Evolutionary conservation across 2,888 invertebrate species (phyloP).

Genomic region (Machimus atricapillus): DNA sequence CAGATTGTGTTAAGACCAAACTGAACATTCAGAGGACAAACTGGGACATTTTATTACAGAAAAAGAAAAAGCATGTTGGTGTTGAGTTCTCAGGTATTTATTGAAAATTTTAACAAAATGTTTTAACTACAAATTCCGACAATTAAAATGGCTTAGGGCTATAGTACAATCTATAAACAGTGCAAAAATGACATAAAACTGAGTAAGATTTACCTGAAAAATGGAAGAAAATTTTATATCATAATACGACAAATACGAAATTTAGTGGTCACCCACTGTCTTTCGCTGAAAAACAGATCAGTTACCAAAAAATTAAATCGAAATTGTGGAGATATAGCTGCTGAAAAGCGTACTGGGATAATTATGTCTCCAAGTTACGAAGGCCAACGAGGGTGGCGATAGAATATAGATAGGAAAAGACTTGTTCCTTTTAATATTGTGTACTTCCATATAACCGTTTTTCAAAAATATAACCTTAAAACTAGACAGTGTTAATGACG

Average conservation of each 20-base stretch:
- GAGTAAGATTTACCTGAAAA: not conserved
- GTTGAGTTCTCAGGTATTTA: not conserved
- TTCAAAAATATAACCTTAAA: slow-evolving; percentile 30
- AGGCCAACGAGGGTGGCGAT: not conserved
- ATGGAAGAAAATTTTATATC: not conserved
- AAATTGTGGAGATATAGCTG: not conserved
- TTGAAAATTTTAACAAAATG: not conserved
- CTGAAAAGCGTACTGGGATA: not conserved
- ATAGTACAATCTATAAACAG: not conserved
- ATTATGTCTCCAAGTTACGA: not conserved
- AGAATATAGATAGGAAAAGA: not conserved
- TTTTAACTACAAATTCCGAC: not conserved
- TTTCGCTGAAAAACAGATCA: not conserved
- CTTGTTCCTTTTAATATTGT: not conserved
- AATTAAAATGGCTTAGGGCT: not conserved
- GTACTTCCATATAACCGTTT: slow-evolving; percentile 29
- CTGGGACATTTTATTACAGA: not conserved
- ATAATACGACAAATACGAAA: not conserved
- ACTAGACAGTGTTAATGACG: slow-evolving; percentile 12
- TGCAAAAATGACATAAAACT: not conserved
- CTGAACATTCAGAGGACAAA: no score
- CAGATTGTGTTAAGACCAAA: no score
- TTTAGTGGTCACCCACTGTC: not conserved
- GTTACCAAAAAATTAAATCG: not conserved
- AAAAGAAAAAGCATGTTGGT: not conserved